Evolutionary conservation across 2,113 vertebrate genomes (phyloP), one percentile per base, ranked within the genome.

Genomic region (Grammomys dolichurus): DNA sequence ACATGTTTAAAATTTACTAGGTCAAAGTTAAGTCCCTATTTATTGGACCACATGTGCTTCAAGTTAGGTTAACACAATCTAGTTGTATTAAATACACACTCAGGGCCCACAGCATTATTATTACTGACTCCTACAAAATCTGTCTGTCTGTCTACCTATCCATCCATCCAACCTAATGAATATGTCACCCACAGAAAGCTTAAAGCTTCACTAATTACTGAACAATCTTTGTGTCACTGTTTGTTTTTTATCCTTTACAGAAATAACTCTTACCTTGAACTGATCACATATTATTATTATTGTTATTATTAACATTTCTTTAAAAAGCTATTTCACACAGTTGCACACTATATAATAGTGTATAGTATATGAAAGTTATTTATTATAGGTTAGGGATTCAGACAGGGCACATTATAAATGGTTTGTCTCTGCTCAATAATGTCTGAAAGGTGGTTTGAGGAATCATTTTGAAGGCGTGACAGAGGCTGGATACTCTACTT

Each of bases 11-110:
- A 60, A 93, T 72, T 87, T 82, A 56, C 28, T n/a, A n/a, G 46
- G n/a, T 92, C 43, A 48, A 70, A 77, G 78, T 19, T 81, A 89
- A 43, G 33, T 40, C 13, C 14, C 28, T 51, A 43, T 85, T 70
- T 60, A 33, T 72, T 86, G 31, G 24, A 72, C 24, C 14, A 77
- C 33, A 67, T 36, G 16, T 65, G 16, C 46, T 94, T 40, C 90
- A 40, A 92, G 51, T 82, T 87, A 54, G 26, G 65, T 81, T 82
- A 89, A 73, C 20, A 75, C 46, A 75, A 67, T 88, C 46, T 33
- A 89, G 40, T 70, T 89, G 63, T 16, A 72, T 95, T 91, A 91
- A 76, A 77, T 28, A 60, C 24, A 90, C 33, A 54, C 48, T 73
- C 5, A 67, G 72, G 17, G 46, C 5, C 82, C 86, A 51, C 58